Base-by-base conservation (phyloP, 2,113 vertebrate species). In the Mormyrus iriodes region DNA sequence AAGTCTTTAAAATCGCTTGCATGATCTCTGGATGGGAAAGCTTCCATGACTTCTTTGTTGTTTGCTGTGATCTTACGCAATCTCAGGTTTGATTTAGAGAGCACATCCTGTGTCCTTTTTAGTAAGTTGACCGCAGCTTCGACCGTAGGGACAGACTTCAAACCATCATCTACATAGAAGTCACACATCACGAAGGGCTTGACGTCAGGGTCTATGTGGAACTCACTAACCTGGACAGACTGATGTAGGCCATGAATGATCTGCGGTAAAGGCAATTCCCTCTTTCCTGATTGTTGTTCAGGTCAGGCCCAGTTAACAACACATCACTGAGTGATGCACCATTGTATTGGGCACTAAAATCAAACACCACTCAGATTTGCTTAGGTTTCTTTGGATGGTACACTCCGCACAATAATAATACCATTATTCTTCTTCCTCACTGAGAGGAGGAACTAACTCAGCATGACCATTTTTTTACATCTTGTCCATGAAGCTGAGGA, bases 251-350 rank as follows among this genome's bases (percentile, higher is more conserved):
- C 90, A 84, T 8, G 91, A 92, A 48, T 48, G 3, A 83, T 89
- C 90, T 61, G 90, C 84, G 9, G 87, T 86, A 2, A 92, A 12
- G 3, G 83, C 90, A 24, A 91, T 51, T 17, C n/a, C 24, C 49
- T 92, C 89, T 39, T 91, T 91, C 4, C 76, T 10, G 76, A 92
- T 17, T 79, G n/a, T 91, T 91, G 35, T 90, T 92, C 10, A 91
- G 61, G 44, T 92, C 86, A 84, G 73, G 90, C 9, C 92, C 88
- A n/a, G 65, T 89, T 8, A 92, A 24, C 12, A 91, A 58, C 2
- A 90, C 61, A 21, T 92, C 48, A 51, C 92, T 92, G 10, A 92
- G 55, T 12, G 91, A 92, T 4, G 92, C n/a, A n/a, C n/a, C n/a
- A n/a, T n/a, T n/a, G n/a, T n/a, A n/a, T n/a, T n/a, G n/a, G n/a